Evolutionary conservation across 1,140 invertebrate genomes (phyloP), one percentile per base, ranked within the genome.

Genomic region (Drosophila ananassae): DNA sequence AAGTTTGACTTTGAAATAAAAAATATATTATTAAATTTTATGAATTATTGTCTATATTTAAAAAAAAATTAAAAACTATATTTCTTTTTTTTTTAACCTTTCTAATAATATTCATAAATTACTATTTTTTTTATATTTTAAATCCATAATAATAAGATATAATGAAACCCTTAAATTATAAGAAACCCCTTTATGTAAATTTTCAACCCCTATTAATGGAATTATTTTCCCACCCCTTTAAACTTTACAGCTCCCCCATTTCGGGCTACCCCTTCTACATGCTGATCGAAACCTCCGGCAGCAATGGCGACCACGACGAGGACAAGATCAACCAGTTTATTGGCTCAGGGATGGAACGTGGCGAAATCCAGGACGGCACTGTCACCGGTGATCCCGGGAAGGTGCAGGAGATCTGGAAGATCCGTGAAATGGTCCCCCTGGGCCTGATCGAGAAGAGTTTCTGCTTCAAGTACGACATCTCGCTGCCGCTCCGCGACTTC

Each of bases 391-490:
- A 98, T 61, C 94, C 95, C 0, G 93, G 94, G 22, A 96, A 96
- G 92, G 95, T 98, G 73, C 94, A 95, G 92, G 96, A 89, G 57
- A 95, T 98, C 39, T 99, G 97, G 97, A 93, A 94, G 47, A 90
- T 98, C 9, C 93, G 98, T 59, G 98, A 99, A 92, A 93, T 95
- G 62, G 96, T 99, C 12, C 95, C 98, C 0, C 95, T 96, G 77
- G 95, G 95, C 2, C 92, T 97, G n/a, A 89, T 96, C 54, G 92
- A 93, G 17, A 96, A 97, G 82, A 98, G 98, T 2, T 98, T 98
- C 92, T 95, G 96, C 24, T 99, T 98, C 91, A 99, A 99, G 91
- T 99, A 99, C 92, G 98, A 99, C 91, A 94, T 99, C 1, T 98
- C 98, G 0, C 90, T 99, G 62, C 98, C 98, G 0, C 90, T 97